Evolutionary conservation across 2,797 vertebrate genomes (phyloP).

Genomic region (Hirundo rustica): DNA sequence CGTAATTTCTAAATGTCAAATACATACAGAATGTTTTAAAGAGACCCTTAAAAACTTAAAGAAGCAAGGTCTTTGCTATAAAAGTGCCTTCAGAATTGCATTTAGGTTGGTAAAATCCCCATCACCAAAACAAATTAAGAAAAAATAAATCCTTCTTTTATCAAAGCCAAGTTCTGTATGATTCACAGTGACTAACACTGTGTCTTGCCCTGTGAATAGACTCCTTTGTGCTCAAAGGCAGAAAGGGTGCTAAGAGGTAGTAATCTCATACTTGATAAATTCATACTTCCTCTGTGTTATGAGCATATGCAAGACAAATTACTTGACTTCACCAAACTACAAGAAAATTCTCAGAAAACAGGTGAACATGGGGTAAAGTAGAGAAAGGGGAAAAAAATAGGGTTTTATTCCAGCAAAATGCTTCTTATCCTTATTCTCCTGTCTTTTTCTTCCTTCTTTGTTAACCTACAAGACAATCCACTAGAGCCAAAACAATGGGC

Average conservation of each 20-base stretch:
- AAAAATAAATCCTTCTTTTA: neutral
- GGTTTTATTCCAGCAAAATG: neutral
- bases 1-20: neutral
- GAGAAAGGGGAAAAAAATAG: neutral
- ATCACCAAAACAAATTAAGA: neutral
- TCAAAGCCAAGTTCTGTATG: constrained; percentile 14
- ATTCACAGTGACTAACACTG: constrained; percentile 38
- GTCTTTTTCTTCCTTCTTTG: neutral
- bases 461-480: neutral
- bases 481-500: neutral
- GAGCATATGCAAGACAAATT: neutral
- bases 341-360: neutral
- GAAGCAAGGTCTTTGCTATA: neutral
- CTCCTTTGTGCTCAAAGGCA: constrained; percentile 19
- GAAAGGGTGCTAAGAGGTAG: neutral
- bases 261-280: neutral
- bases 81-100: neutral
- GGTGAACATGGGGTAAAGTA: neutral
- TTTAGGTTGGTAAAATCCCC: constrained; percentile 4
- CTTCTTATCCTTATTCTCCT: neutral
- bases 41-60: neutral
- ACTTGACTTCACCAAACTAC: neutral
- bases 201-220: constrained; percentile 24
- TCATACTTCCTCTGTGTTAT: neutral
- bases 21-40: neutral